Evolutionary conservation across 2,888 invertebrate species (phyloP), one percentile per base, ranked within the genome.

Genomic region (Elysia crispata): DNA sequence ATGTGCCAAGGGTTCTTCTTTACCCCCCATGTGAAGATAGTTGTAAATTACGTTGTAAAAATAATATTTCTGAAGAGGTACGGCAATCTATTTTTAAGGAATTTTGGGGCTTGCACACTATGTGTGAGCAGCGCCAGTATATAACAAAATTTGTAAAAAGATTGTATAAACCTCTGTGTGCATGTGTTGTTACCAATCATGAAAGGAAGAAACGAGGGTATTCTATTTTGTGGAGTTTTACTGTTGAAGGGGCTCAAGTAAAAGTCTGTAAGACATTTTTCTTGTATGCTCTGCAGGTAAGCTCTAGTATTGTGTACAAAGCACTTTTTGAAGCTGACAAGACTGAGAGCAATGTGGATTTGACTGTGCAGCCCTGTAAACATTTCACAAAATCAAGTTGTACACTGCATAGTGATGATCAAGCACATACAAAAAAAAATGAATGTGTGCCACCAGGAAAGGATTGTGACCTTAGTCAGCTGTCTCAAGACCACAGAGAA

Each of bases 271-370:
- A 75, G 18, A 75, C 62, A 62, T 75, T 31, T 33, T 75, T 75
- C 62, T 60, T 75, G 60, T 62, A 75, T 62, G 75, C 60, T 13
- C 60, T 75, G 33, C 75, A 62, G 23, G 41, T 75, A 8, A 75
- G 60, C 33, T 57, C 57, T 62, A 75, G 75, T 62, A 20, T 76
- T 28, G 76, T 76, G 23, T 76, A 76, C 64, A 76, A 64, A 64
- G 64, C 76, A 3, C n/a, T 76, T 6, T 33, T 33, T 8, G 64
- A 76, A n/a, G 62, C n/a, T 62, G 49, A 41, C 6, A 23, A 28
- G 13, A 41, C 64, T 41, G 41, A 41, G 11, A 41, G 41, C n/a
- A 49, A 13, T 23, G 23, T 64, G n/a, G 49, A 64, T 41, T n/a
- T 23, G 13, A 23, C 49, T 20, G 25, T 49, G 1, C 64, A 41